These are phyloP conservation scores for Thamnophis sirtalis DNA, from an alignment of 2,113 vertebrate genomes.

Conservation along the genomic window DNA sequence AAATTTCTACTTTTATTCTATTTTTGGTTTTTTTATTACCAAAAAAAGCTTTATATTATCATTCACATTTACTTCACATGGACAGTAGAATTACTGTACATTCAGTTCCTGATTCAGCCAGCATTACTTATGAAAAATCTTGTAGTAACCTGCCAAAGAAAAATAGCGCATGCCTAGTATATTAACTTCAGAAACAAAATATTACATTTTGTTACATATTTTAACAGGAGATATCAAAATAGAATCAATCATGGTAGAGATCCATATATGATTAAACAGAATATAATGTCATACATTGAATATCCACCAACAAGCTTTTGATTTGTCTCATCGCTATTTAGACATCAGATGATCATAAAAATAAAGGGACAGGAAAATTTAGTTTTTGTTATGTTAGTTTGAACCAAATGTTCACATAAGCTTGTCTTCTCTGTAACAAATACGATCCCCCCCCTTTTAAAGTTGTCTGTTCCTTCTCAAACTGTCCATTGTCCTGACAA, in stretches of 20 bases:
- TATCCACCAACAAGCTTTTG: not conserved
- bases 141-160: not conserved
- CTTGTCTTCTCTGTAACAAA: constrained; percentile 69
- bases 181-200: not conserved
- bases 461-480: constrained; percentile 73
- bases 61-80: not conserved
- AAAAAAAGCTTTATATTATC: not conserved
- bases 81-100: not conserved
- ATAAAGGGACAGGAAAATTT: constrained; percentile 13
- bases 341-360: constrained; percentile 22
- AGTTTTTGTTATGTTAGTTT: constrained; percentile 47
- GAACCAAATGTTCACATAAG: constrained; percentile 65
- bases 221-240: not conserved
- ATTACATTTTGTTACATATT: not conserved
- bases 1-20: not conserved
- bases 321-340: not conserved
- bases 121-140: not conserved
- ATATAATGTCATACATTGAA: not conserved
- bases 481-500: constrained; percentile 47
- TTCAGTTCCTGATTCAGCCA: not conserved
- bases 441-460: constrained; percentile 57
- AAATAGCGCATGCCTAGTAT: not conserved
- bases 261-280: not conserved
- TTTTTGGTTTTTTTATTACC: not conserved
- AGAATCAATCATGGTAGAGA: not conserved